Evolutionary conservation across 2,113 vertebrate genomes (phyloP).

Genomic region (Tympanuchus pallidicinctus): DNA sequence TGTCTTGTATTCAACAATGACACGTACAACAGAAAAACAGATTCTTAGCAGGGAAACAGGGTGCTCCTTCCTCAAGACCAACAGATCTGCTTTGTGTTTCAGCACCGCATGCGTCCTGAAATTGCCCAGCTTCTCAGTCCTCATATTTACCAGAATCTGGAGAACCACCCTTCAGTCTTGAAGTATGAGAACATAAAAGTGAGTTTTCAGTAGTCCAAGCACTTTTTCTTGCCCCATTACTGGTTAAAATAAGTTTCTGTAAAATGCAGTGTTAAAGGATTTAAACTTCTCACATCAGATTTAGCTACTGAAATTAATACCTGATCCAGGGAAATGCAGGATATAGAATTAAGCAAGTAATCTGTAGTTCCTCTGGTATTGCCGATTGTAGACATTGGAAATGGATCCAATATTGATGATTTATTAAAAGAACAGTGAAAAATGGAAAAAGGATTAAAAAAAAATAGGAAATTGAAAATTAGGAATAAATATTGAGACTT

Average conservation of each 20-base stretch:
- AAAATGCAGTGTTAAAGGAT: neutral
- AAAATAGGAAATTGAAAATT: neutral
- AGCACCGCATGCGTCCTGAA: constrained; percentile 97
- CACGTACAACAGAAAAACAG: neutral
- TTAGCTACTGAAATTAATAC: neutral
- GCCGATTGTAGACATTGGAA: neutral
- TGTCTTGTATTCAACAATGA: neutral
- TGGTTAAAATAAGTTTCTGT: neutral
- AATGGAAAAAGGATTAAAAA: neutral
- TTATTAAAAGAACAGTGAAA: neutral
- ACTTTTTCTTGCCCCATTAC: neutral
- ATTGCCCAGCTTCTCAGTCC: constrained; percentile 91
- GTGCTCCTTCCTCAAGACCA: neutral
- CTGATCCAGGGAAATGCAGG: neutral
- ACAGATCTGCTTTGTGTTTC: constrained; percentile 46
- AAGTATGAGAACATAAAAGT: constrained; percentile 93
- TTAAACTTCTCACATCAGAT: neutral
- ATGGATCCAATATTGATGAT: neutral
- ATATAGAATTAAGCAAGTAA: neutral
- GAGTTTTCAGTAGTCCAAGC: constrained; percentile 25
- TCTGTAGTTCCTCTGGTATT: neutral
- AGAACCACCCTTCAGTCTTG: constrained; percentile 92
- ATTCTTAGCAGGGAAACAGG: neutral
- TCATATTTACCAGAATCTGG: constrained; percentile 88
- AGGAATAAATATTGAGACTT: neutral